Base-by-base conservation (phyloP, 2,888 invertebrate genomes). In the Frankliniella fusca region DNA sequence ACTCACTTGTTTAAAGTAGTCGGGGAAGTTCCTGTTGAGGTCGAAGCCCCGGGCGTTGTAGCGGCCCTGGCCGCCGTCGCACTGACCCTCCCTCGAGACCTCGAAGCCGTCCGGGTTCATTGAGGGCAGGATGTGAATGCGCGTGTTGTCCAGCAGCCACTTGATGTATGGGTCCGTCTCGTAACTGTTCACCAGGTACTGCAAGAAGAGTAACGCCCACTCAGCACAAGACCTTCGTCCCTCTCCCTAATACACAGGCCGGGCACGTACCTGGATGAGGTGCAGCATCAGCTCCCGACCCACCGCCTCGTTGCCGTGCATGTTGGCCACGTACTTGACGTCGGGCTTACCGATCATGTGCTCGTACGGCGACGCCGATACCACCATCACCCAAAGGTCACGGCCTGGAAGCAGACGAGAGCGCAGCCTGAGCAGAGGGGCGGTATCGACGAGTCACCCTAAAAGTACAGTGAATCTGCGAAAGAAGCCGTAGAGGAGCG, bases 91-190 rank as follows among this genome's bases (percentile, higher is more conserved):
- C 86, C 94, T 93, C 10, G 99, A 96, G 28, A 94, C 94, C 85
- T 97, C 95, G 89, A 94, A 99, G 38, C 99, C 99, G 88, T 99
- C 99, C 0, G 99, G 99, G 89, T 99, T 99, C 97, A 99, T 97
- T 0, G 97, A 95, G 0, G 99, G 98, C 92, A 99, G 92, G 86
- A 99, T 93, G 88, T 99, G 99, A 86, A 99, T 97, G 84, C 98
- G 91, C 0, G 99, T 99, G 88, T 96, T 96, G 88, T 98, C 96
- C 88, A 99, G 88, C 83, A 99, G 89, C 94, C 96, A 96, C 86
- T 93, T 93, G 83, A 98, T 93, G 87, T 96, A 96, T 28, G 94
- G 91, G 89, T 98, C 95, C 2, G 92, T 91, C 79, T 92, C 92
- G 88, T 97, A 97, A 86, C 93, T 94, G 76, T 93, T 94, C 83